Conservation (phyloP, 2,113 vertebrate genomes). For the Parus major region DNA sequence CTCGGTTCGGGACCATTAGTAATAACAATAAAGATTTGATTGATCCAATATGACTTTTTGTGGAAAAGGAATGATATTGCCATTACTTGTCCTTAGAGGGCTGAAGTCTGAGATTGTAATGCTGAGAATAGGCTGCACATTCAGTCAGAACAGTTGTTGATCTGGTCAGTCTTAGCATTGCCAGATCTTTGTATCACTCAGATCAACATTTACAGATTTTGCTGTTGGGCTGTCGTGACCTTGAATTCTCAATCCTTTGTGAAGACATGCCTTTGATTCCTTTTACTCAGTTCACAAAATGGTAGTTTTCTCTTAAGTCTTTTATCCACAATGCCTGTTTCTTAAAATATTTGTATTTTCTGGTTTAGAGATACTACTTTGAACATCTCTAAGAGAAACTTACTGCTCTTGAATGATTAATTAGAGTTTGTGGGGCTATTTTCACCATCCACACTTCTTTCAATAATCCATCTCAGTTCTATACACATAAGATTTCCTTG, state of each 20-base stretch:
- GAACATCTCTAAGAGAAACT: neutral
- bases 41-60: neutral
- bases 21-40: neutral
- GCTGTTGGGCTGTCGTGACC: neutral
- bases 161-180: neutral
- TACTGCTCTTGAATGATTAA: slow-evolving; percentile 14
- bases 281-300: neutral
- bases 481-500: slow-evolving; percentile 32
- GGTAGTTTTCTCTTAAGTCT: neutral
- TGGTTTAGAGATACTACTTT: neutral
- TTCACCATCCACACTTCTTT: neutral
- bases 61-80: neutral
- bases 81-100: neutral
- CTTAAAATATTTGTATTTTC: neutral
- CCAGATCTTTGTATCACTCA: neutral
- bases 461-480: slow-evolving; percentile 34
- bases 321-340: neutral
- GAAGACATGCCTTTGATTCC: neutral
- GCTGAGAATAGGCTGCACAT: neutral
- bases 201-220: neutral
- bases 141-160: neutral
- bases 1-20: neutral
- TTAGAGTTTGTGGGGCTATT: slow-evolving; percentile 34
- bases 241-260: neutral
- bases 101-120: neutral